Percentiles rank a stretch among this genome's conserved stretches.
Conservation (phyloP, 2,888 invertebrate genomes). For the Salpingus planirostris region DNA sequence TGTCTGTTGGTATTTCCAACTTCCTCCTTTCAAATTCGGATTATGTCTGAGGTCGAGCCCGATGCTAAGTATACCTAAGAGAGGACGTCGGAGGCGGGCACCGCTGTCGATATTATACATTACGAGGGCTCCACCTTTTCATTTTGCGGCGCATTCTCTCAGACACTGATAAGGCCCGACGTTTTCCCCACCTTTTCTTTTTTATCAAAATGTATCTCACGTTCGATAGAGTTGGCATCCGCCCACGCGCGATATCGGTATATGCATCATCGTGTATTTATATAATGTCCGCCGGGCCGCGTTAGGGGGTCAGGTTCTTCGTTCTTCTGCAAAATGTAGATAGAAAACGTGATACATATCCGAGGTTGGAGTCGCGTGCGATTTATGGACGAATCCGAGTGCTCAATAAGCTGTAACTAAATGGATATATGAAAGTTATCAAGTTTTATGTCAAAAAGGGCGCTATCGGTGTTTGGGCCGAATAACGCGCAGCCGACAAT, state of each 20-base stretch:
- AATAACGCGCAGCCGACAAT: no score
- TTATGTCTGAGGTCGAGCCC: no score
- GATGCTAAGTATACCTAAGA: no score
- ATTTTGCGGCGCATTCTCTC: constrained; percentile 7
- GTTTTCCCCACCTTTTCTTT: constrained; percentile 28
- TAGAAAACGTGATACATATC: constrained; percentile 31
- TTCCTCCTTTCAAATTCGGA: no score
- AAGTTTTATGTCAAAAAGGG: constrained; percentile 29
- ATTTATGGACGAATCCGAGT: constrained; percentile 27
- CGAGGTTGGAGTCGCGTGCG: constrained; percentile 23
- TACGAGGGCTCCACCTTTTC: no score
- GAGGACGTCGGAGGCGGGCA: no score
- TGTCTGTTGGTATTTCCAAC: no score
- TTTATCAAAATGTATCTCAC: constrained; percentile 33
- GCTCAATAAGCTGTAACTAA: constrained; percentile 34
- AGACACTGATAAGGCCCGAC: constrained; percentile 10
- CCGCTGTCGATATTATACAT: no score
- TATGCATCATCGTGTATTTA: constrained; percentile 34
- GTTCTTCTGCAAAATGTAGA: constrained; percentile 33
- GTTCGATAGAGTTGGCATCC: constrained; percentile 34
- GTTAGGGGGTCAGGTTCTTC: constrained; percentile 27
- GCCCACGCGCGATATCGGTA: constrained; percentile 30
- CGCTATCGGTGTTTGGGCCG: constrained; percentile 20
- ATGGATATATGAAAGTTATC: constrained; percentile 33
- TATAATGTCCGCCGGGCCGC: constrained; percentile 28